Percentiles rank a stretch among this genome's conserved stretches.
phyloP scores from a whole-genome alignment of 2,888 invertebrate species.

The Protula sp. region DNA sequence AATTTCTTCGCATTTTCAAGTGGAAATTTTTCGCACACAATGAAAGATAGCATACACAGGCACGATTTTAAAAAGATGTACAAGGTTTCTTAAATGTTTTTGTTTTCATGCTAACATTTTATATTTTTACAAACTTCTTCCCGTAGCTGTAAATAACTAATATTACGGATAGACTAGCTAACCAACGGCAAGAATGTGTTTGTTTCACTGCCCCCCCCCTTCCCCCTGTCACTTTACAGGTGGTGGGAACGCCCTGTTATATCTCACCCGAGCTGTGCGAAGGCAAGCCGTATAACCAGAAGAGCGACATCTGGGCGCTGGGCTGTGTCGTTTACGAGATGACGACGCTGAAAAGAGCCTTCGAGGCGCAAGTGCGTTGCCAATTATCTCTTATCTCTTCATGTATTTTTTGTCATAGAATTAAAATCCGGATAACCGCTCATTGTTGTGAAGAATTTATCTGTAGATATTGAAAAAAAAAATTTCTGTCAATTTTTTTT shows the following conservation, averaged over 20 bases:
- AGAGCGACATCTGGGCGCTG: constrained; percentile 81
- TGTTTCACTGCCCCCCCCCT: too few species aligned
- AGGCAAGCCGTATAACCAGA: constrained; percentile 66
- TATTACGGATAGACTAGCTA: too few species aligned
- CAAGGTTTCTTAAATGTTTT: not conserved
- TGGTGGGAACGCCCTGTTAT: constrained; percentile 77
- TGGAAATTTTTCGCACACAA: not conserved
- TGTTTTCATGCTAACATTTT: not conserved
- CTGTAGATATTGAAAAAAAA: too few species aligned
- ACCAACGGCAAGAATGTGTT: too few species aligned
- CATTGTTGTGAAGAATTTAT: too few species aligned
- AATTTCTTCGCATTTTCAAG: too few species aligned
- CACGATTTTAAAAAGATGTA: not conserved
- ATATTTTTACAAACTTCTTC: not conserved
- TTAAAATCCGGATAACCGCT: too few species aligned
- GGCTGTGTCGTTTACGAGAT: constrained; percentile 80
- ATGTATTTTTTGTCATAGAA: too few species aligned
- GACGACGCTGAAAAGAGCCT: constrained; percentile 69
- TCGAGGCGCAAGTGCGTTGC: constrained; percentile 64
- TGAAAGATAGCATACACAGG: not conserved
- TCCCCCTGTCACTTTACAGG: too few species aligned
- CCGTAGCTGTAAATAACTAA: too few species aligned
- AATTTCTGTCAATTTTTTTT: too few species aligned
- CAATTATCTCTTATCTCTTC: too few species aligned
- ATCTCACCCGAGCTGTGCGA: constrained; percentile 80